Conservation (phyloP, 2,888 invertebrate species). For the Leucophora obtusa region DNA sequence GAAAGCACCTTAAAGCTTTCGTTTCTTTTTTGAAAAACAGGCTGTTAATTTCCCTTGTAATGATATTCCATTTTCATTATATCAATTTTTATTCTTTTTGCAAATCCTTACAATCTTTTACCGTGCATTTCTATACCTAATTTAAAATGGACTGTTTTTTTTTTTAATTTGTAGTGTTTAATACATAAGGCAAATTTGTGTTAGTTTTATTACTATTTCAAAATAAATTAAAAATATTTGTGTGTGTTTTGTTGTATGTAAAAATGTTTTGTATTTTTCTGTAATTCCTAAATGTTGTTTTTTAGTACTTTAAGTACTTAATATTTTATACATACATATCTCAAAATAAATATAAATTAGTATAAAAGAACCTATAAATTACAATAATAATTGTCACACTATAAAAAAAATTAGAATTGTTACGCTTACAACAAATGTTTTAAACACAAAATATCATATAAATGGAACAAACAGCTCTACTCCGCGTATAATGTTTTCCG, state of each 20-base stretch:
- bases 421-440: constrained; percentile 47
- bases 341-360: constrained; percentile 24
- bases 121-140: constrained; percentile 11
- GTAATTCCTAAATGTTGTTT: background rate
- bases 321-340: background rate
- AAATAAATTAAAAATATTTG: constrained; percentile 43
- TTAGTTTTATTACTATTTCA: constrained; percentile 29
- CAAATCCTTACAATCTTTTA: no score
- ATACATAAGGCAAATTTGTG: constrained; percentile 55
- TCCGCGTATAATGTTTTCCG: no score
- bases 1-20: no score
- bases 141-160: constrained; percentile 42
- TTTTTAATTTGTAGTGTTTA: constrained; percentile 31
- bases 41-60: no score
- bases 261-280: constrained; percentile 10
- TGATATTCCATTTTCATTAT: no score
- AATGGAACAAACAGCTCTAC: no score
- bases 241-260: constrained; percentile 8
- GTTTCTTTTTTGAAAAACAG: no score
- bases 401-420: constrained; percentile 50
- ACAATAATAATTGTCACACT: background rate
- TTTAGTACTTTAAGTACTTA: constrained; percentile 44
- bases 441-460: background rate
- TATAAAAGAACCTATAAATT: constrained; percentile 7
- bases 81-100: no score